Evolutionary conservation across 2,113 vertebrate genomes (phyloP).

Genomic region (Planiliza haematocheilus): DNA sequence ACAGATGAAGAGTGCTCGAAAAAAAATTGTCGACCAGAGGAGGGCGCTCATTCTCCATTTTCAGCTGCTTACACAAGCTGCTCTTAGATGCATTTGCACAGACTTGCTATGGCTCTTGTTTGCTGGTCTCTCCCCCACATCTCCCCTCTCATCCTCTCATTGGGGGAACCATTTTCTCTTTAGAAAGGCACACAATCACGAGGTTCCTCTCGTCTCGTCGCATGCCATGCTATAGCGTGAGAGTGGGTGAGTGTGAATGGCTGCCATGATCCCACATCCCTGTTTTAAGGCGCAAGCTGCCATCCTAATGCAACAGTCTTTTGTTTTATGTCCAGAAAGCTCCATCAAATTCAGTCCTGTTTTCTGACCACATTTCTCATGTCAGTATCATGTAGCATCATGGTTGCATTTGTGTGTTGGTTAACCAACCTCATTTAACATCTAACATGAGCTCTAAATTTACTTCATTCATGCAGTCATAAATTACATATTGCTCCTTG

Average conservation of each 20-base stretch:
- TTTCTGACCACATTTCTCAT: not conserved
- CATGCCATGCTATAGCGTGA: constrained; percentile 21
- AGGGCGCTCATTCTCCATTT: constrained; percentile 59
- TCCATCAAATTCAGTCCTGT: not conserved
- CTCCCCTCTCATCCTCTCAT: constrained; percentile 30
- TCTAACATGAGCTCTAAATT: not conserved
- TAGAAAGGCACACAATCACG: constrained; percentile 65
- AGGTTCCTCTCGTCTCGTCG: constrained; percentile 51
- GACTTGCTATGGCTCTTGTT: constrained; percentile 29
- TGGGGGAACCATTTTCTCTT: constrained; percentile 72
- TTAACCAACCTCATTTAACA: not conserved
- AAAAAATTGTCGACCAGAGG: constrained; percentile 41
- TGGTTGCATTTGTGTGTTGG: not conserved
- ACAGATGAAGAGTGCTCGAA: constrained; percentile 21
- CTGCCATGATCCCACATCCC: not conserved
- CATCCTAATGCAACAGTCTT: too few species aligned
- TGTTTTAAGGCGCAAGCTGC: too few species aligned
- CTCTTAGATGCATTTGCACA: constrained; percentile 47
- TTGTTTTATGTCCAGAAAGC: not conserved
- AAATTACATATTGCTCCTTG: not conserved
- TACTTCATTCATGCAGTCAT: not conserved
- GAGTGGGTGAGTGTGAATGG: constrained; percentile 6
- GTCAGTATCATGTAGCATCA: not conserved
- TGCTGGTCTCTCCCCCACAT: constrained; percentile 12
- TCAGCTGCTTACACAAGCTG: constrained; percentile 41